These are phyloP conservation scores for Nautilus pompilius DNA, from an alignment of 1,140 invertebrate genomes.

Conservation along the genomic window DNA sequence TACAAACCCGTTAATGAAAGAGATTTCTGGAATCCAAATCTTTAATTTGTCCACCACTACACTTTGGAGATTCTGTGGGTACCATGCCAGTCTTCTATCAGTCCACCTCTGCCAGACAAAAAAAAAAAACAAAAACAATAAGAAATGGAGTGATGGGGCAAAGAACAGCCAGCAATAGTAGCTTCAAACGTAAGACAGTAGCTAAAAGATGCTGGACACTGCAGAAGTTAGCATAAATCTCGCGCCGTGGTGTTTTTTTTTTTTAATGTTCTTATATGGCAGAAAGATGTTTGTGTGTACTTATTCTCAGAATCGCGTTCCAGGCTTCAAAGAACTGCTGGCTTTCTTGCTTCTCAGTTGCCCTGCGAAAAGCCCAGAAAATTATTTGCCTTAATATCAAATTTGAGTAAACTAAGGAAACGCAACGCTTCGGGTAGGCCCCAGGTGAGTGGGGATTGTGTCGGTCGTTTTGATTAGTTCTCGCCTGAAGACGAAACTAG, in stretches of 20 bases:
- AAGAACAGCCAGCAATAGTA: not conserved
- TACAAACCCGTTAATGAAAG: conserved; percentile 18
- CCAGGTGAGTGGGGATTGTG: too few relatives aligned
- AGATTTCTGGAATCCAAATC: conserved; percentile 17
- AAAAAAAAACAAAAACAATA: not conserved
- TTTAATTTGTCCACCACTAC: conserved; percentile 10
- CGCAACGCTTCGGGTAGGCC: too few relatives aligned
- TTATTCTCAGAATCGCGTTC: too few relatives aligned
- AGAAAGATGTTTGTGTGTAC: not conserved
- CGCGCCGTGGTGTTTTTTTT: not conserved
- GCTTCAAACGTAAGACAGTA: not conserved
- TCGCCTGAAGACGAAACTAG: too few relatives aligned
- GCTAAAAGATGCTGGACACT: not conserved
- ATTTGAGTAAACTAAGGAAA: too few relatives aligned
- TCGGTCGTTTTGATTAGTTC: too few relatives aligned
- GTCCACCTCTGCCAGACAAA: conserved; percentile 9
- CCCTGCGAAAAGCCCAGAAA: too few relatives aligned
- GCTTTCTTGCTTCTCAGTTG: too few relatives aligned
- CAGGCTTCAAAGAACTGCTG: too few relatives aligned
- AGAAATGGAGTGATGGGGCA: not conserved
- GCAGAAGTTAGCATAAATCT: not conserved
- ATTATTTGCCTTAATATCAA: too few relatives aligned
- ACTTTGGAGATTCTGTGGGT: conserved; percentile 12
- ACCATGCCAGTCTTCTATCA: conserved; percentile 21
- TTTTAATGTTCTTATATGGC: not conserved